Evolutionary conservation across 1,140 invertebrate genomes (phyloP).

Genomic region (Pseudomyrmex dendroicus): DNA sequence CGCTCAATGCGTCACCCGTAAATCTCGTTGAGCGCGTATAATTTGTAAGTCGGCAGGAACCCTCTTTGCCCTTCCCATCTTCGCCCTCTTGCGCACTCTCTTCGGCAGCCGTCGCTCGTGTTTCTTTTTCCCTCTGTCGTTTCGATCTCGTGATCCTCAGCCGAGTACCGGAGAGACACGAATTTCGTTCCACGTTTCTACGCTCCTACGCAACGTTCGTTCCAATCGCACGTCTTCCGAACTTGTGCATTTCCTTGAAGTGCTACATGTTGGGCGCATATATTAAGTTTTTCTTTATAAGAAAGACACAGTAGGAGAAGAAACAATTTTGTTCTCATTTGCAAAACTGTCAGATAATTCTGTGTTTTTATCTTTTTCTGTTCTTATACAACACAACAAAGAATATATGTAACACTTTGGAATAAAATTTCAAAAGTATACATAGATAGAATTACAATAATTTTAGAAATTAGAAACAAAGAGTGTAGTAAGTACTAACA

Average conservation of each 20-base stretch:
- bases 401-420: background rate
- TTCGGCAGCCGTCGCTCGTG: slow-evolving; percentile 21
- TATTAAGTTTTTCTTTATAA: slow-evolving; percentile 27
- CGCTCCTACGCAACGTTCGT: slow-evolving; percentile 54
- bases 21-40: slow-evolving; percentile 85
- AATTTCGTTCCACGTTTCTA: slow-evolving; percentile 55
- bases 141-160: slow-evolving; percentile 36
- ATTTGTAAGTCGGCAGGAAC: slow-evolving; percentile 85
- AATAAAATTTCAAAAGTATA: background rate
- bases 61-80: slow-evolving; percentile 68
- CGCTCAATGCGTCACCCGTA: slow-evolving; percentile 84
- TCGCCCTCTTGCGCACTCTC: slow-evolving; percentile 46
- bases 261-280: slow-evolving; percentile 3
- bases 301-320: background rate
- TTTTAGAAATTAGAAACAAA: background rate
- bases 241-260: slow-evolving; percentile 21
- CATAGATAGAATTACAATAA: background rate
- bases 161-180: slow-evolving; percentile 41
- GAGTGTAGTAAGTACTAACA: too few species aligned
- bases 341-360: background rate
- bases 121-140: slow-evolving; percentile 44
- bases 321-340: background rate
- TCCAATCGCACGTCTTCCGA: slow-evolving; percentile 33
- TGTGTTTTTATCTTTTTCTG: background rate
- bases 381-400: background rate